Evolutionary conservation across 2,797 vertebrate species (phyloP).

Genomic region (Pteropus rufus): DNA sequence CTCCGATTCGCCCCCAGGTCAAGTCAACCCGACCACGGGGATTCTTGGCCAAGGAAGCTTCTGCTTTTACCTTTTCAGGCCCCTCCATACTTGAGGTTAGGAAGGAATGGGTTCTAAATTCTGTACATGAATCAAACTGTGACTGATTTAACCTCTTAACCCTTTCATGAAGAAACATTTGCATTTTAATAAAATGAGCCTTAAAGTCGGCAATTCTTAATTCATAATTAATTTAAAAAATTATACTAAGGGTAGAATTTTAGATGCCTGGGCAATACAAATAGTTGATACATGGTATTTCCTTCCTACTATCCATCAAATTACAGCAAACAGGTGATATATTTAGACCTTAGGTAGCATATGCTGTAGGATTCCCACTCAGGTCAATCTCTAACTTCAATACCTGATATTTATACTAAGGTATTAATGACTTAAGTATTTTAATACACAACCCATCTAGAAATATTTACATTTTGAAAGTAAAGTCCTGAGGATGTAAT

Average conservation of each 20-base stretch:
- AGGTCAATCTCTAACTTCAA: neutral
- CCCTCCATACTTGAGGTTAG: neutral
- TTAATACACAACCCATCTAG: neutral
- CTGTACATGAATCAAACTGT: neutral
- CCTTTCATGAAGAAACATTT: neutral
- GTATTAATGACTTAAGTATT: neutral
- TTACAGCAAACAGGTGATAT: neutral
- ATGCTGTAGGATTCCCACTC: neutral
- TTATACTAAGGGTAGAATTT: neutral
- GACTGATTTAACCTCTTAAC: neutral
- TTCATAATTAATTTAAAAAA: neutral
- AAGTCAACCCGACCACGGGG: neutral
- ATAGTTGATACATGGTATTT: neutral
- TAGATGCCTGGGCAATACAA: neutral
- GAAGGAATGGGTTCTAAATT: neutral
- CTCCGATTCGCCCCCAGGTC: neutral
- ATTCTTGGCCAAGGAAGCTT: neutral
- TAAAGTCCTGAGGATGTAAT: neutral
- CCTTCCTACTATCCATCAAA: neutral
- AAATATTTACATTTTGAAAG: neutral
- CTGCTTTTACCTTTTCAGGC: rapidly evolving
- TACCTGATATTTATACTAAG: neutral
- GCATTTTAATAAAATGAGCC: neutral
- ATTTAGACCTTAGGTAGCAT: neutral
- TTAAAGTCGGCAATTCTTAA: neutral